Evolutionary conservation across 1,140 invertebrate species (phyloP).

Genomic region (Drosophila nasuta): DNA sequence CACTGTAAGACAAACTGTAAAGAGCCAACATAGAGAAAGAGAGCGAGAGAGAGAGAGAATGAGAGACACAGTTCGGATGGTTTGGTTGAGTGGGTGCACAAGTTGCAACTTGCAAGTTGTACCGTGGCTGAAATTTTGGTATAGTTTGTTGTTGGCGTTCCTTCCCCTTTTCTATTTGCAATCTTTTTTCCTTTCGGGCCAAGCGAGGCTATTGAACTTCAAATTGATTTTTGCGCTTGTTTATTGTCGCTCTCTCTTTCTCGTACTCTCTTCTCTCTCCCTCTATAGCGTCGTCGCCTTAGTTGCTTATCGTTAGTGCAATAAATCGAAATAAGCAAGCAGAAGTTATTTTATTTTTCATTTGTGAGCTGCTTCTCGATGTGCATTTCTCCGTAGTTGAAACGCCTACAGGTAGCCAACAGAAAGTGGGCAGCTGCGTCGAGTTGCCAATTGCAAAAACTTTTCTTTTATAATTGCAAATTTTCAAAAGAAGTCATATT

Average conservation of each 20-base stretch:
- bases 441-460: background rate
- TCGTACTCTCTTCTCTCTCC: background rate
- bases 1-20: background rate
- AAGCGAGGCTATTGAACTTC: constrained; percentile 78
- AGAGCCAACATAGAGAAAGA: background rate
- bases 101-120: constrained; percentile 66
- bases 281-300: background rate
- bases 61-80: background rate
- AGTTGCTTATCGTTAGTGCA: constrained; percentile 65
- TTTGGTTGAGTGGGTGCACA: constrained; percentile 28
- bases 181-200: constrained; percentile 52
- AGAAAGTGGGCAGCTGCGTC: background rate
- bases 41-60: background rate
- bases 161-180: constrained; percentile 12
- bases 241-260: constrained; percentile 32
- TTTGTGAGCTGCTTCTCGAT: constrained; percentile 20
- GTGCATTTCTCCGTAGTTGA: background rate
- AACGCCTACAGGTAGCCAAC: constrained; percentile 25
- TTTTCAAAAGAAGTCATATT: background rate
- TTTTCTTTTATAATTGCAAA: background rate
- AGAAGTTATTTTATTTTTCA: constrained; percentile 29
- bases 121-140: constrained; percentile 38
- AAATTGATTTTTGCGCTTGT: constrained; percentile 80
- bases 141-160: constrained; percentile 27
- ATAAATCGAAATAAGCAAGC: constrained; percentile 76